phyloP scores from a whole-genome alignment of 2,113 vertebrate genomes.

The Tupaia chinensis region DNA sequence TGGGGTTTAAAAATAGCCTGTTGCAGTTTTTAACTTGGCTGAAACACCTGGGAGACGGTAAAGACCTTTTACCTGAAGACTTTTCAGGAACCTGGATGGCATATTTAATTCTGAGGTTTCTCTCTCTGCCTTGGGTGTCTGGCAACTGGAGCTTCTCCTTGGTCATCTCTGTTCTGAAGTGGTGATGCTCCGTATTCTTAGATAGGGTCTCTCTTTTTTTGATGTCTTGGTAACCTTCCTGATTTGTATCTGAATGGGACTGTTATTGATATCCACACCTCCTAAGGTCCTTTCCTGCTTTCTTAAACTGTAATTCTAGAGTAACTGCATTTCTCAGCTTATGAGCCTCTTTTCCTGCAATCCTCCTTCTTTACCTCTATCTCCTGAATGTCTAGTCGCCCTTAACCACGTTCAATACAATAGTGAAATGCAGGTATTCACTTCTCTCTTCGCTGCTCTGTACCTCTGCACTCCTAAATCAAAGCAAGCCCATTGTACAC shows the following conservation, averaged over 20 bases:
- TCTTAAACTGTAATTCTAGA: background rate
- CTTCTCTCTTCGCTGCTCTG: background rate
- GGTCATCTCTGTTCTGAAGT: background rate
- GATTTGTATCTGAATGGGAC: background rate
- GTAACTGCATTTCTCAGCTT: background rate
- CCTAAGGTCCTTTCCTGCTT: background rate
- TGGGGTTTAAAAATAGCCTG: background rate
- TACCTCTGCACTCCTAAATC: background rate
- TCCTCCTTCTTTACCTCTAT: background rate
- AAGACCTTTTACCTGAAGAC: rapidly evolving
- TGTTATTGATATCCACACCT: background rate
- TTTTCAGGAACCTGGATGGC: too few species aligned
- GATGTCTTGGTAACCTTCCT: background rate
- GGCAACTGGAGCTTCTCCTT: background rate
- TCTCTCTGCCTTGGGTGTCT: background rate
- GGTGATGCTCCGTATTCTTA: background rate
- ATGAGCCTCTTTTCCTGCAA: background rate
- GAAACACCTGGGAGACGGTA: background rate
- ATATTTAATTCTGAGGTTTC: too few species aligned
- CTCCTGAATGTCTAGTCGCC: background rate
- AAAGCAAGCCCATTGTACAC: background rate
- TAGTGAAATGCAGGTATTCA: background rate
- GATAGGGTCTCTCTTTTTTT: background rate
- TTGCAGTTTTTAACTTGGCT: background rate
- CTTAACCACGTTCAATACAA: background rate